Evolutionary conservation across 2,888 invertebrate species (phyloP).

Genomic region (Hydriomena furcata): DNA sequence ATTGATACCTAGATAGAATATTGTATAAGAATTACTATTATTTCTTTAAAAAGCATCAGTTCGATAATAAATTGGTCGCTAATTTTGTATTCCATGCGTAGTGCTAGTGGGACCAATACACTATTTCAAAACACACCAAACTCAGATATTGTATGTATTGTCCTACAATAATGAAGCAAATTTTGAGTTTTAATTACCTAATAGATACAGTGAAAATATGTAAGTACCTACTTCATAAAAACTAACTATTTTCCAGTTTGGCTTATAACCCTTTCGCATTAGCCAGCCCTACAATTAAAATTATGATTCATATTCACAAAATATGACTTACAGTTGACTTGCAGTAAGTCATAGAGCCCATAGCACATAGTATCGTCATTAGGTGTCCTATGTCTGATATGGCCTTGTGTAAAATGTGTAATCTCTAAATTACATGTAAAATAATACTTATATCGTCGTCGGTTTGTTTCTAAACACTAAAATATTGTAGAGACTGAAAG

Average conservation of each 20-base stretch:
- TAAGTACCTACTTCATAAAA: too few relatives aligned
- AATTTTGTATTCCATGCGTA: constrained; percentile 1
- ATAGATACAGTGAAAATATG: too few relatives aligned
- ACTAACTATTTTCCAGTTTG: neutral
- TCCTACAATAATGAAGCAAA: neutral
- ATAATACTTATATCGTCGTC: constrained; percentile 49
- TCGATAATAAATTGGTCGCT: too few relatives aligned
- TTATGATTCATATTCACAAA: too few relatives aligned
- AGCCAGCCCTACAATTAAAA: constrained; percentile 23
- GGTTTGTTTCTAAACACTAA: constrained; percentile 57
- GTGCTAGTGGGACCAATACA: constrained; percentile 16
- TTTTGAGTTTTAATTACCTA: too few relatives aligned
- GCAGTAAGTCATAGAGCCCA: constrained; percentile 2
- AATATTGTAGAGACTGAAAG: constrained; percentile 81
- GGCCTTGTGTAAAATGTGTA: constrained; percentile 72
- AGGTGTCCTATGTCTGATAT: constrained; percentile 52
- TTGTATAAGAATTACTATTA: neutral
- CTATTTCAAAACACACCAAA: constrained; percentile 1
- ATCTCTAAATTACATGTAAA: constrained; percentile 46
- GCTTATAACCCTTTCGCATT: neutral
- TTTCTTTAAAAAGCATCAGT: neutral
- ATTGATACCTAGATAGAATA: neutral
- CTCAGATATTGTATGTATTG: constrained; percentile 1
- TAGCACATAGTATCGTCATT: constrained; percentile 11
- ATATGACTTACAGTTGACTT: constrained; percentile 13